A percentile compares a stretch with the other conserved stretches of the same genome.
Evolutionary conservation across 2,797 vertebrate genomes (phyloP).

Genomic region (Pteropus rufus): DNA sequence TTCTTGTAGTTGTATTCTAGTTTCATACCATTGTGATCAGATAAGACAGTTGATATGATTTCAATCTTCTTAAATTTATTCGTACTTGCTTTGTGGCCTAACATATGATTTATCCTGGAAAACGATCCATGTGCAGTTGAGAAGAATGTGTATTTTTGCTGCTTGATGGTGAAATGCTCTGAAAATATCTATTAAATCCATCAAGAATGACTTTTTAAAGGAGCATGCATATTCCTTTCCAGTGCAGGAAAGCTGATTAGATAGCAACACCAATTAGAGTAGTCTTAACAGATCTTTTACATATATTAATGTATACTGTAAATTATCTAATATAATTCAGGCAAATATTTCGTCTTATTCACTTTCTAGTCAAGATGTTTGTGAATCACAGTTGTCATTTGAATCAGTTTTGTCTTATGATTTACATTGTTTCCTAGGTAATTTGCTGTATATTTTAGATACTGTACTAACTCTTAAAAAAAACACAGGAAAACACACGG

Average conservation of each 20-base stretch:
- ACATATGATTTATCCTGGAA: too few relatives aligned
- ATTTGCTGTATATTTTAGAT: conserved; percentile 23
- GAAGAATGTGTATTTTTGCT: too few relatives aligned
- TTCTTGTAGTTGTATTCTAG: too few relatives aligned
- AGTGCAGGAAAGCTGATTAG: not conserved
- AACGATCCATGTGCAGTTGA: too few relatives aligned
- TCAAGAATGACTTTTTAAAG: too few relatives aligned
- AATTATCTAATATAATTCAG: not conserved
- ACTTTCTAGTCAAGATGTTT: not conserved
- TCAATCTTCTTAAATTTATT: too few relatives aligned
- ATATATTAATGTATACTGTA: not conserved
- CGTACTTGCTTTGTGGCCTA: too few relatives aligned
- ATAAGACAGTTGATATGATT: too few relatives aligned
- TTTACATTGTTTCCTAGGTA: not conserved
- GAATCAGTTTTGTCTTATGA: not conserved
- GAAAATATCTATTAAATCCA: too few relatives aligned
- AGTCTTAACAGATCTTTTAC: not conserved
- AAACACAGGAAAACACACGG: not conserved
- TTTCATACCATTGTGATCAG: too few relatives aligned
- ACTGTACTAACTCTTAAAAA: not conserved
- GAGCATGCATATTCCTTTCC: too few relatives aligned
- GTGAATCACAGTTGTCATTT: not conserved
- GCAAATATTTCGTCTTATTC: conserved; percentile 11
- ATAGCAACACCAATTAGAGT: not conserved
- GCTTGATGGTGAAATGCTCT: too few relatives aligned